These are phyloP conservation scores for Antitype chi DNA, from an alignment of 2,888 invertebrate species.

Conservation along the genomic window DNA sequence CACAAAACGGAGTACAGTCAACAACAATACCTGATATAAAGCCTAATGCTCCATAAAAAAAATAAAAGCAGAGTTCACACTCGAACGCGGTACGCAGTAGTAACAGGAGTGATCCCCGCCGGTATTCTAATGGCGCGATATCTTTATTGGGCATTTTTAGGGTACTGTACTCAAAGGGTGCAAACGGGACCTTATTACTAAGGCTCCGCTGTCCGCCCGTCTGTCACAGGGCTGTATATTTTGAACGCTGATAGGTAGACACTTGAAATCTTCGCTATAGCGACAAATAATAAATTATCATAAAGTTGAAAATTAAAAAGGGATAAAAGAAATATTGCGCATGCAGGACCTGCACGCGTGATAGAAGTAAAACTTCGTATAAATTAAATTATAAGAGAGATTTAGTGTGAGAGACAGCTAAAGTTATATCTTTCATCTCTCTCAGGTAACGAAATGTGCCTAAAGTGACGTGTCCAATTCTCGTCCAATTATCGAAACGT, in stretches of 20 bases:
- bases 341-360: not conserved
- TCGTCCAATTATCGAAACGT: not conserved
- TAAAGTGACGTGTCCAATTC: not conserved
- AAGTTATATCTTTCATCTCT: not conserved
- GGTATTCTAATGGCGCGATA: constrained; percentile 69
- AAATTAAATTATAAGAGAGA: not conserved
- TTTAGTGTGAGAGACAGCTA: not conserved
- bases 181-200: not conserved
- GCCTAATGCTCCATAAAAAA: constrained; percentile 34
- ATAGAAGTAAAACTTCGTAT: not conserved
- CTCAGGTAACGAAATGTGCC: not conserved
- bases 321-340: not conserved
- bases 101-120: constrained; percentile 60
- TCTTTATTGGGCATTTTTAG: constrained; percentile 79
- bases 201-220: not conserved
- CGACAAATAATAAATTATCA: not conserved
- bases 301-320: not conserved
- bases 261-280: not conserved
- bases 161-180: not conserved
- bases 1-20: constrained; percentile 9
- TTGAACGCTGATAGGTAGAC: not conserved
- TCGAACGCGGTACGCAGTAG: constrained; percentile 49
- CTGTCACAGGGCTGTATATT: not conserved
- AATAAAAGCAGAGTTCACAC: constrained; percentile 56
- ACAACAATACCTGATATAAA: constrained; percentile 37